Evolutionary conservation across 37 sponge, comb jelly and placozoan genomes (phyloP).

Genomic region (Hormiphora californensis): DNA sequence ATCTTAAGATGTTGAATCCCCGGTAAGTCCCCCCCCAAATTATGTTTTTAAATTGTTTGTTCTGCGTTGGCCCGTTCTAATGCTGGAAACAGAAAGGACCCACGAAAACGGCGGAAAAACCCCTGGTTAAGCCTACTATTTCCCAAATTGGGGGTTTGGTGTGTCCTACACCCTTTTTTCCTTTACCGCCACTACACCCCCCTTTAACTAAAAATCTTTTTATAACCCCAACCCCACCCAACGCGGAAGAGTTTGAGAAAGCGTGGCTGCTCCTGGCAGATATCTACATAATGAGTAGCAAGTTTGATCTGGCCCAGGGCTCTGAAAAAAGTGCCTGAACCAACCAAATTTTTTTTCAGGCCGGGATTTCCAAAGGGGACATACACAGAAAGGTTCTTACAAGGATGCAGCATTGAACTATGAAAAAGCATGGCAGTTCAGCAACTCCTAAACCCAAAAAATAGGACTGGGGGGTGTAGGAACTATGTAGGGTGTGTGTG

Average conservation of each 20-base stretch:
- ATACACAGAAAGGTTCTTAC: no score
- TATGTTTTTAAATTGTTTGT: not conserved
- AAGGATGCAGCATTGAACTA: constrained; percentile 87
- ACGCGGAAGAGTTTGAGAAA: constrained; percentile 83
- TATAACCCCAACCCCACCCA: not conserved
- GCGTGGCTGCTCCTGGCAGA: constrained; percentile 91
- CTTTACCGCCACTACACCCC: not conserved
- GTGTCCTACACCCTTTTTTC: no score
- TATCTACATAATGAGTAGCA: constrained; percentile 81
- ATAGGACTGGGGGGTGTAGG: no score
- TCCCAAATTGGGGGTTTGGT: no score
- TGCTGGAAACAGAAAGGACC: no score
- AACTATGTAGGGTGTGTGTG: no score
- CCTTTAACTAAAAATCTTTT: not conserved
- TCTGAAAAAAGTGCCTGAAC: constrained; percentile 63
- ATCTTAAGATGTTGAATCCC: no score
- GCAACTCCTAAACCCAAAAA: constrained; percentile 67
- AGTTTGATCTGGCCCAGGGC: constrained; percentile 88
- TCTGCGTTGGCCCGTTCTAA: no score
- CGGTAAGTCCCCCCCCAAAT: not conserved
- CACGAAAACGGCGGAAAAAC: no score
- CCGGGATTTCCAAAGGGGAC: not conserved
- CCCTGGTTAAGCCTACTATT: no score
- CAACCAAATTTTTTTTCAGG: not conserved
- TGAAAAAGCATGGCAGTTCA: constrained; percentile 87